phyloP scores from a whole-genome alignment of 2,888 invertebrate genomes.

The Acanthoscelides obtectus region DNA sequence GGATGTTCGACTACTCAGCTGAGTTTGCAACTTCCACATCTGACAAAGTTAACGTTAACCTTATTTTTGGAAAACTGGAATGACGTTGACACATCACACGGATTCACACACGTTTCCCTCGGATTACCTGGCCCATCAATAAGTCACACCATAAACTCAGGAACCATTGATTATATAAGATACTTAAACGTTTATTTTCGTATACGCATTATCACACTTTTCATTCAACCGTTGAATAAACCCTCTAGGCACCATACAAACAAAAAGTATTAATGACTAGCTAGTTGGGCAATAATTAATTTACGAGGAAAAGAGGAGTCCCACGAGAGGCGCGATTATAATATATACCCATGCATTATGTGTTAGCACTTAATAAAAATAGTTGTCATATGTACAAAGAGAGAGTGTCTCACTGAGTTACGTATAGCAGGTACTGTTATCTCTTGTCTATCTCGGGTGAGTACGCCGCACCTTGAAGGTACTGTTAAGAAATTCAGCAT shows the following conservation, averaged over 20 bases:
- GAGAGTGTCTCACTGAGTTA: background rate
- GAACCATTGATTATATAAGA: too few species aligned
- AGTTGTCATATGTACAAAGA: background rate
- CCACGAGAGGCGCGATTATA: background rate
- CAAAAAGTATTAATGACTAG: background rate
- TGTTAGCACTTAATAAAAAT: background rate
- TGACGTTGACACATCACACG: too few species aligned
- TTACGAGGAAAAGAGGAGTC: background rate
- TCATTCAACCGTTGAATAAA: background rate
- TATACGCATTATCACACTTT: background rate
- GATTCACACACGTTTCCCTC: too few species aligned
- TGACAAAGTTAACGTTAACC: too few species aligned
- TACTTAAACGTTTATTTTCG: background rate
- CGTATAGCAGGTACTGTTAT: background rate
- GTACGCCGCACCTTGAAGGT: background rate
- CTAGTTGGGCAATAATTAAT: background rate
- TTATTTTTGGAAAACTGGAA: too few species aligned
- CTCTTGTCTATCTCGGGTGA: background rate
- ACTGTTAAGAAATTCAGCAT: background rate
- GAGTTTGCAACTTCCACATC: too few species aligned
- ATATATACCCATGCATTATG: background rate
- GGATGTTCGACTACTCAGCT: too few species aligned
- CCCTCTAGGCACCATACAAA: background rate
- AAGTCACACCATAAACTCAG: too few species aligned
- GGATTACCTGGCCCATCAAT: too few species aligned